These are phyloP conservation scores for Drosophila parabipectinata DNA, from an alignment of 1,140 invertebrate genomes.

Conservation along the genomic window DNA sequence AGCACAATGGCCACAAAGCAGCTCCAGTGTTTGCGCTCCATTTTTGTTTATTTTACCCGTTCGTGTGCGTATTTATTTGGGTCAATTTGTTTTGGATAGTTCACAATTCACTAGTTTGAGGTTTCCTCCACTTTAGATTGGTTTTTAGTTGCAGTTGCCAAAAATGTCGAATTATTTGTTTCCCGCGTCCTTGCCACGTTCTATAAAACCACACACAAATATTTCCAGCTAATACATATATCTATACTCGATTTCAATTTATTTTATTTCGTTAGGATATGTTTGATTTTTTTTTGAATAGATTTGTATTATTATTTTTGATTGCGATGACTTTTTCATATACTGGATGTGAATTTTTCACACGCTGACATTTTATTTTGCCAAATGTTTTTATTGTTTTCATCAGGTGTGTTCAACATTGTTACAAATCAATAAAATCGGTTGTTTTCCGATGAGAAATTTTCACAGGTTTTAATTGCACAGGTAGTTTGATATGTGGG, in stretches of 20 bases:
- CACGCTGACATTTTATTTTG: slow-evolving; percentile 31
- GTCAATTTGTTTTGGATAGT: slow-evolving; percentile 38
- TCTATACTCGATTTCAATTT: slow-evolving; percentile 37
- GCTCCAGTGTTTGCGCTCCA: slow-evolving; percentile 71
- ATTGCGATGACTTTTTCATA: slow-evolving; percentile 37
- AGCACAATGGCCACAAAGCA: slow-evolving; percentile 72
- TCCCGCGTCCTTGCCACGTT: slow-evolving; percentile 28
- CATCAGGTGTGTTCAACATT: slow-evolving; percentile 47
- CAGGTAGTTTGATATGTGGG: slow-evolving; percentile 33
- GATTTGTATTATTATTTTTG: not conserved
- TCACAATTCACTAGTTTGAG: slow-evolving; percentile 38
- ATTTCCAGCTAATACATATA: slow-evolving; percentile 32
- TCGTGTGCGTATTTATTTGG: slow-evolving; percentile 27
- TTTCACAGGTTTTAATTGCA: slow-evolving; percentile 22
- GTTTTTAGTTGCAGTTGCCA: slow-evolving; percentile 30
- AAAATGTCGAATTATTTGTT: slow-evolving; percentile 38
- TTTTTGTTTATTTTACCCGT: slow-evolving; percentile 35
- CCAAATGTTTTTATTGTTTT: slow-evolving; percentile 49
- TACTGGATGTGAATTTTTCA: slow-evolving; percentile 38
- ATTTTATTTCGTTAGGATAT: slow-evolving; percentile 29
- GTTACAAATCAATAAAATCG: slow-evolving; percentile 27
- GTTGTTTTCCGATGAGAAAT: slow-evolving; percentile 7
- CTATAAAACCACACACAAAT: slow-evolving; percentile 47
- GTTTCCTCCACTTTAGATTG: slow-evolving; percentile 46
- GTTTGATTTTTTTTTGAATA: slow-evolving; percentile 1